These are phyloP conservation scores for Dugesia japonica DNA, from an alignment of 2,888 invertebrate genomes.

Conservation along the genomic window DNA sequence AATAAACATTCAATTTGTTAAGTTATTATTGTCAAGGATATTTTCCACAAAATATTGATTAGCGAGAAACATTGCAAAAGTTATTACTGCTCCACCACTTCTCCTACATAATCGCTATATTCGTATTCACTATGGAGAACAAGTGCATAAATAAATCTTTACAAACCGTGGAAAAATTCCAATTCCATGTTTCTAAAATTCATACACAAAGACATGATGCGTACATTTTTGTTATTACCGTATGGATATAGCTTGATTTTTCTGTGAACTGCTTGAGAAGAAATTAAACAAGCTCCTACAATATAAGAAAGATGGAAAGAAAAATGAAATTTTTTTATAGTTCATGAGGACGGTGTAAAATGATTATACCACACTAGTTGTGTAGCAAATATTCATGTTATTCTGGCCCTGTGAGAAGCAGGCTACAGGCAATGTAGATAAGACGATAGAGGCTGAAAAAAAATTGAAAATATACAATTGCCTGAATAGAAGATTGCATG, in stretches of 20 bases:
- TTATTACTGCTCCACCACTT: constrained; percentile 16
- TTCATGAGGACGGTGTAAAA: constrained; percentile 20
- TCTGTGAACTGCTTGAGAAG: constrained; percentile 9
- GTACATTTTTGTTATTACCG: constrained; percentile 16
- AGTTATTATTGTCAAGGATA: background rate
- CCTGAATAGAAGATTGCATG: constrained; percentile 16
- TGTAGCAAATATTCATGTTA: constrained; percentile 20
- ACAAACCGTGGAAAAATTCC: constrained; percentile 17
- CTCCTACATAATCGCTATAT: constrained; percentile 8
- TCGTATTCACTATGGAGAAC: background rate
- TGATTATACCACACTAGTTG: constrained; percentile 20
- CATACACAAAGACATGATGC: constrained; percentile 20
- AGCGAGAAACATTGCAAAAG: background rate
- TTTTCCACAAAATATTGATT: background rate
- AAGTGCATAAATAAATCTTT: constrained; percentile 11
- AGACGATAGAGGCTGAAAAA: constrained; percentile 6
- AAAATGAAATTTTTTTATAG: constrained; percentile 4
- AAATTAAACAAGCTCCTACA: constrained; percentile 15
- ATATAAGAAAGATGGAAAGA: background rate
- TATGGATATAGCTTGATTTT: constrained; percentile 10
- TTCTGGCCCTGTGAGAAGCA: constrained; percentile 20
- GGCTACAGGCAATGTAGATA: constrained; percentile 20
- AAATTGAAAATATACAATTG: constrained; percentile 17
- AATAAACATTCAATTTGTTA: background rate
- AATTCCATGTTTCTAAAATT: constrained; percentile 4